Evolutionary conservation across 2,797 vertebrate species (phyloP).

Genomic region (Syngnathus rostellatus): DNA sequence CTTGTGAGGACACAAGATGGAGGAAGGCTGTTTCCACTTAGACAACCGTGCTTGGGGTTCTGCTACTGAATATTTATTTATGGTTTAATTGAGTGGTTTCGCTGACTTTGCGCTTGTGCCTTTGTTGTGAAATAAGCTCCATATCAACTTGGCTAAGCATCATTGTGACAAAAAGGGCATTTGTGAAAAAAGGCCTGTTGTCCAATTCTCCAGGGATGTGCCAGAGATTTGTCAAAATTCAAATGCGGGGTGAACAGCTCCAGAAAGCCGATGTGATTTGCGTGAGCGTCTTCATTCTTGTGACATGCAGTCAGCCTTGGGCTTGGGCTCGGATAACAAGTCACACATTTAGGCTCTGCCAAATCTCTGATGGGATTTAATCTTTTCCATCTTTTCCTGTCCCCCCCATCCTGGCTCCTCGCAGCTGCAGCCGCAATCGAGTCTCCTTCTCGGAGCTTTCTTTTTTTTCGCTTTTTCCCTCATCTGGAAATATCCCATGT

Average conservation of each 20-base stretch:
- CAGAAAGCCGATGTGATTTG: conserved; percentile 1
- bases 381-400: conserved; percentile 41
- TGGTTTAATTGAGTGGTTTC: too few relatives aligned
- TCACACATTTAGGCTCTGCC: conserved; percentile 34
- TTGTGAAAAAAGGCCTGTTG: neutral
- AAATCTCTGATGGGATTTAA: conserved; percentile 44
- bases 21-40: neutral
- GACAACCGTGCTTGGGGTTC: neutral
- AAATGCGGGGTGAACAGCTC: neutral
- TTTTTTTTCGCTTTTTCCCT: neutral
- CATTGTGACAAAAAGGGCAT: neutral
- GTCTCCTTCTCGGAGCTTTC: neutral
- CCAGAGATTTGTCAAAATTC: neutral
- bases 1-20: neutral
- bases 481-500: neutral
- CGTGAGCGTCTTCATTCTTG: conserved; percentile 21
- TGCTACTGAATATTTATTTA: too few relatives aligned
- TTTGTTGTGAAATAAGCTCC: too few relatives aligned
- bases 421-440: conserved; percentile 34
- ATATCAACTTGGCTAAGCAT: neutral
- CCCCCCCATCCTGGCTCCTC: conserved; percentile 13
- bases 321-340: conserved; percentile 10
- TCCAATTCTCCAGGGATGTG: neutral
- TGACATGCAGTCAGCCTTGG: conserved; percentile 25
- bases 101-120: too few relatives aligned